phyloP scores from a whole-genome alignment of 2,888 invertebrate genomes.

The Ptilodon capucinus region DNA sequence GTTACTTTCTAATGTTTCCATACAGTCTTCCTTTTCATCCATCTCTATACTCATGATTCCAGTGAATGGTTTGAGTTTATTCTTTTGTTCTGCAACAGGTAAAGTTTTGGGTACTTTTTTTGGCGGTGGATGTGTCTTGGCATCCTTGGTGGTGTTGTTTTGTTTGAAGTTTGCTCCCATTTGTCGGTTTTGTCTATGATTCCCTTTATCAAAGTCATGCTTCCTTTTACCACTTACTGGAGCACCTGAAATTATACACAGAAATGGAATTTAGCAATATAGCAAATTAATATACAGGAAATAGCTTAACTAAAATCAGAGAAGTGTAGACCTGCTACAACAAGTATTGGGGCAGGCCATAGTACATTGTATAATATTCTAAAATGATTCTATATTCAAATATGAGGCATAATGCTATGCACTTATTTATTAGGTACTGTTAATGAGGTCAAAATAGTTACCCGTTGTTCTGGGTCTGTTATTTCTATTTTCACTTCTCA shows the following conservation, averaged over 20 bases:
- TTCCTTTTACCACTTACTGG: slow-evolving; percentile 29
- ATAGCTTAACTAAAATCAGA: too few species aligned
- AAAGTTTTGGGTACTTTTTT: slow-evolving; percentile 37
- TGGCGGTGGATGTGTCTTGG: slow-evolving; percentile 15
- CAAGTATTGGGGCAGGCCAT: too few species aligned
- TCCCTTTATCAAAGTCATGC: slow-evolving; percentile 23
- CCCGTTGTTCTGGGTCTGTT: slow-evolving; percentile 7
- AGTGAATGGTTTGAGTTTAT: slow-evolving; percentile 69
- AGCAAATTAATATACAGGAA: too few species aligned
- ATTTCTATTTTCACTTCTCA: slow-evolving; percentile 54
- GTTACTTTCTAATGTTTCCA: slow-evolving; percentile 23
- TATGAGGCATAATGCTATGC: too few species aligned
- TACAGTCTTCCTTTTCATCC: slow-evolving; percentile 31
- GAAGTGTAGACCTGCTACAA: too few species aligned
- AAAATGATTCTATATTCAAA: too few species aligned
- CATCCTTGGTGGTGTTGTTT: slow-evolving; percentile 4
- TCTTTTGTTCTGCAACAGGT: slow-evolving; percentile 39
- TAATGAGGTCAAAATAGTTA: background rate
- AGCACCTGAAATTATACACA: slow-evolving; percentile 17
- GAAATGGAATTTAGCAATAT: too few species aligned
- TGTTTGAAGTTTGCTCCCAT: slow-evolving; percentile 14
- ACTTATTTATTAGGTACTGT: background rate
- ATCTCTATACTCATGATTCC: slow-evolving; percentile 67
- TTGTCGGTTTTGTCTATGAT: slow-evolving; percentile 10
- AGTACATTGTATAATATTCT: too few species aligned